A percentile compares a stretch with the other conserved stretches of the same genome.
Conservation (phyloP, 2,888 invertebrate species). For the Lumbricus terrestris region DNA sequence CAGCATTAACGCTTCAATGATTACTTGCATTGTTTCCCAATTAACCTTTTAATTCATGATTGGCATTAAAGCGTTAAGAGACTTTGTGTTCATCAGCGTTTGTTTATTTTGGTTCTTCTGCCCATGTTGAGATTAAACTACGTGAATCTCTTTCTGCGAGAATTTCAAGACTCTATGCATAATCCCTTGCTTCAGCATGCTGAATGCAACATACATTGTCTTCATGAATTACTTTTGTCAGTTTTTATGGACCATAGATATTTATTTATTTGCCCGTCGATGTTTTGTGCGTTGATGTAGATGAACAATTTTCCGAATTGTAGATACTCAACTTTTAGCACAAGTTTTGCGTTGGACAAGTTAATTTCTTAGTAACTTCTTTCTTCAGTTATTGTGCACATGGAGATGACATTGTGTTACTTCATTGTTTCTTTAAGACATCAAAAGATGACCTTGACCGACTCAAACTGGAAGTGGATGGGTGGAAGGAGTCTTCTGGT, state of each 20-base stretch:
- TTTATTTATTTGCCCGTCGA: neutral
- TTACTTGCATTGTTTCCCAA: too few relatives aligned
- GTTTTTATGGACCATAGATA: neutral
- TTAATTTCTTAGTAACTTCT: neutral
- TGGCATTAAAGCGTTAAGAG: too few relatives aligned
- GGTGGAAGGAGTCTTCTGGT: constrained; percentile 22
- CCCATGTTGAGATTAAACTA: neutral
- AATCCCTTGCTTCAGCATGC: too few relatives aligned
- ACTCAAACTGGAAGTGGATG: constrained; percentile 19
- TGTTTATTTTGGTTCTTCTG: neutral
- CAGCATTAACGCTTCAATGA: too few relatives aligned
- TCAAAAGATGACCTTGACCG: constrained; percentile 20
- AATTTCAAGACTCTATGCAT: neutral
- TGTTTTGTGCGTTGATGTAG: neutral
- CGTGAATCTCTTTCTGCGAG: too few relatives aligned
- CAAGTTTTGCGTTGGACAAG: neutral
- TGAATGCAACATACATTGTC: neutral
- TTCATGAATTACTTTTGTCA: neutral
- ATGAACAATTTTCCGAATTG: neutral
- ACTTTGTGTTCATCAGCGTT: neutral
- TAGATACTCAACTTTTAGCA: neutral
- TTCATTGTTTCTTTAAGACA: constrained; percentile 9
- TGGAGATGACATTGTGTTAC: too few relatives aligned
- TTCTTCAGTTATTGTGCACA: neutral
- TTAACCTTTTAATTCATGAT: too few relatives aligned